phyloP scores from a whole-genome alignment of 2,888 invertebrate species.

The Leptopilina drosophilae region DNA sequence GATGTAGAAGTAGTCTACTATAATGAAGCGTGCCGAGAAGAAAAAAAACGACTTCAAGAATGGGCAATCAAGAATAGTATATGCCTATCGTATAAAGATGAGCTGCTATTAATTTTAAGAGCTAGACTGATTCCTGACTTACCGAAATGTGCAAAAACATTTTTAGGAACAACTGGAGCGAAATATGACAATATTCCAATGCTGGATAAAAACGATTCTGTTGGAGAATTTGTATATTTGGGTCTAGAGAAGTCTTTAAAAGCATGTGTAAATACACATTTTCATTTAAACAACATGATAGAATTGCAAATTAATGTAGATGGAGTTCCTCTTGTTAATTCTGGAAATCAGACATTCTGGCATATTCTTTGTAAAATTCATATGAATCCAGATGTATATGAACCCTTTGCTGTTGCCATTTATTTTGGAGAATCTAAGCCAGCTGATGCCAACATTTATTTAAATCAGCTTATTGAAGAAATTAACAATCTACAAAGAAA shows the following conservation, averaged over 20 bases:
- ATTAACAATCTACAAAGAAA: constrained; percentile 35
- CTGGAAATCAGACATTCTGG: constrained; percentile 48
- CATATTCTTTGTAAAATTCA: constrained; percentile 51
- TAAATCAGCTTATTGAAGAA: constrained; percentile 43
- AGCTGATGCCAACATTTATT: constrained; percentile 41
- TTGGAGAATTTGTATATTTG: constrained; percentile 46
- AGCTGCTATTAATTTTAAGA: constrained; percentile 48
- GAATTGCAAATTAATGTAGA: constrained; percentile 53
- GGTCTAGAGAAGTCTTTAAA: constrained; percentile 49
- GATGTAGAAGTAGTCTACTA: background rate
- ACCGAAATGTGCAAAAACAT: constrained; percentile 51
- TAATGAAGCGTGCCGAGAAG: background rate
- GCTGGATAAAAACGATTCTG: too few relatives aligned
- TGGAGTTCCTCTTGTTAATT: constrained; percentile 48
- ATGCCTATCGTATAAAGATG: background rate
- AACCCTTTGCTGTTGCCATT: constrained; percentile 53
- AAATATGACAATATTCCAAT: too few relatives aligned
- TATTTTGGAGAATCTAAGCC: constrained; percentile 53
- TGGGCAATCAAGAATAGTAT: background rate
- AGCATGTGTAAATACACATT: constrained; percentile 45
- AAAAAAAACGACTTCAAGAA: background rate
- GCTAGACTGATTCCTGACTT: constrained; percentile 45
- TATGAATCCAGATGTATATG: constrained; percentile 42
- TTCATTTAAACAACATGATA: constrained; percentile 43
- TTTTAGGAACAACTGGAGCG: constrained; percentile 42